phyloP scores from a whole-genome alignment of 2,888 invertebrate species.

The Leptopilina myrica region DNA sequence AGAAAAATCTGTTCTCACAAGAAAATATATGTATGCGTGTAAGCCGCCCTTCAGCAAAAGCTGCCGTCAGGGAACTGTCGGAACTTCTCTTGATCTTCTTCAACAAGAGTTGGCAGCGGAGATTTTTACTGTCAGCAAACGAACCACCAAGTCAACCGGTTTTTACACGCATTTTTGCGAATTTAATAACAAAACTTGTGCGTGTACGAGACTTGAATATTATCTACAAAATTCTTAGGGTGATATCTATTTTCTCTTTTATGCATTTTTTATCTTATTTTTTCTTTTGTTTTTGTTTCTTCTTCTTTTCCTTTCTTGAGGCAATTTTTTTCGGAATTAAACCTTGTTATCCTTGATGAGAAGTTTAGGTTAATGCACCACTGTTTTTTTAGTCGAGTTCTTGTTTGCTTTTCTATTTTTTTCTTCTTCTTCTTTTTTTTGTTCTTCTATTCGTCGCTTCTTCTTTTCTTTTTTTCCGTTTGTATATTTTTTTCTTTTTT shows the following conservation, averaged over 20 bases:
- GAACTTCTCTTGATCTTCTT: conserved; percentile 6
- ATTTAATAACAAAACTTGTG: background rate
- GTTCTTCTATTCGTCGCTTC: too few species aligned
- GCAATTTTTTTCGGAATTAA: background rate
- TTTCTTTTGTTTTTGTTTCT: background rate
- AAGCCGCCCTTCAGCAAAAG: conserved; percentile 23
- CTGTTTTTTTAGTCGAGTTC: too few species aligned
- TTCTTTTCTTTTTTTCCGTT: too few species aligned
- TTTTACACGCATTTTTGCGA: background rate
- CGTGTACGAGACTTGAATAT: conserved; percentile 20
- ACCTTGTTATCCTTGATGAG: background rate
- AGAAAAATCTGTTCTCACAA: conserved; percentile 6
- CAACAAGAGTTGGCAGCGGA: background rate
- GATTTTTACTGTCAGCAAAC: conserved; percentile 28
- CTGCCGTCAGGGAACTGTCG: conserved; percentile 8
- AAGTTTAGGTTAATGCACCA: too few species aligned
- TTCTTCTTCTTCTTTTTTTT: too few species aligned
- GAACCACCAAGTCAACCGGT: conserved; percentile 14
- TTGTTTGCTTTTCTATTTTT: too few species aligned
- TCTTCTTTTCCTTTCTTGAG: background rate
- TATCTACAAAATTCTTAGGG: background rate
- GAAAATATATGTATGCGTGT: background rate
- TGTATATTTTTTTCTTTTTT: too few species aligned
- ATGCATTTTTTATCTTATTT: background rate
- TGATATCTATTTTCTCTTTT: background rate